phyloP scores from a whole-genome alignment of 2,113 vertebrate genomes.

The Tetrao urogallus region DNA sequence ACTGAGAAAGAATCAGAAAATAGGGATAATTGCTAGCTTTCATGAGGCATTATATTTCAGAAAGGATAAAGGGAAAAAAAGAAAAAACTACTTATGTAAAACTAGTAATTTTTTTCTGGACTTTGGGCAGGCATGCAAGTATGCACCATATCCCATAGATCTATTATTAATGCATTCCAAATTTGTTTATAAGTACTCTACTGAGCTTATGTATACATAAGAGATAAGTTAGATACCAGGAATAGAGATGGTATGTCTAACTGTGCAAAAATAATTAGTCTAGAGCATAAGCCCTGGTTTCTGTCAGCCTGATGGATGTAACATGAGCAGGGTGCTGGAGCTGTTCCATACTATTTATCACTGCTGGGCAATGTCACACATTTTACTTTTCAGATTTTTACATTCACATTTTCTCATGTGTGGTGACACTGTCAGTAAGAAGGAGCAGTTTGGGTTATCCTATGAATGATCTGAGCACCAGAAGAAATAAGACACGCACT shows the following conservation, averaged over 20 bases:
- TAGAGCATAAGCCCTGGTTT: constrained; percentile 13
- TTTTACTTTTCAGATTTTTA: background rate
- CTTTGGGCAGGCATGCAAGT: background rate
- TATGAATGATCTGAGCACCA: background rate
- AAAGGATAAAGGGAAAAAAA: background rate
- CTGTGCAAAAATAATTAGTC: constrained; percentile 27
- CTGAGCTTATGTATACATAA: background rate
- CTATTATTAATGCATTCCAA: background rate
- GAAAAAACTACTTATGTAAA: background rate
- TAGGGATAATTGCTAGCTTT: constrained; percentile 22
- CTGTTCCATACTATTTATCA: background rate
- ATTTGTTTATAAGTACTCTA: background rate
- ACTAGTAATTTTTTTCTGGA: background rate
- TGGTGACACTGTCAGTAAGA: background rate
- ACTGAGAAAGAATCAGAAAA: background rate
- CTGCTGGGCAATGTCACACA: background rate
- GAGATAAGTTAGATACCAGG: background rate
- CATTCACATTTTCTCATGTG: background rate
- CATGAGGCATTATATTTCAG: constrained; percentile 19
- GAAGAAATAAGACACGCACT: background rate
- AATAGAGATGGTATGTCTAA: background rate
- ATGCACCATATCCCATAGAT: background rate
- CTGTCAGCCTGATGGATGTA: background rate
- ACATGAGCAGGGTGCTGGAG: background rate
- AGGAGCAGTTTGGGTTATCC: background rate